Conservation (phyloP, 2,113 vertebrate species). For the Turnix velox region DNA sequence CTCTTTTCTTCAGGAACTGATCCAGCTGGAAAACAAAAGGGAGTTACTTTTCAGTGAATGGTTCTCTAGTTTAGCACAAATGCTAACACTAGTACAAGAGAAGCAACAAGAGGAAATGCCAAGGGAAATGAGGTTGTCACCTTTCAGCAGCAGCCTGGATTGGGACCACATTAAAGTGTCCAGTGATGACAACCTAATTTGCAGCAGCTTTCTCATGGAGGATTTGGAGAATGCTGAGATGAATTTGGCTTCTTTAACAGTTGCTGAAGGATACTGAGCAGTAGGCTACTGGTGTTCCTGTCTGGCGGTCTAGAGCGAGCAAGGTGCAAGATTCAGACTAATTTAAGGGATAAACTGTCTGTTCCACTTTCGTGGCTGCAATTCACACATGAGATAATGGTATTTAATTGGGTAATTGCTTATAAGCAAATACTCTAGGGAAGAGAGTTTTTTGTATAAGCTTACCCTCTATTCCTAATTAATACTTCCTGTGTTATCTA, state of each 20-base stretch:
- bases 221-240: neutral
- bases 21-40: neutral
- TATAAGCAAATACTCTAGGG: neutral
- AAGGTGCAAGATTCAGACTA: neutral
- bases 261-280: neutral
- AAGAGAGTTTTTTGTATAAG: constrained; percentile 21
- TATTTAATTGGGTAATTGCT: neutral
- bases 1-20: neutral
- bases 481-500: constrained; percentile 62
- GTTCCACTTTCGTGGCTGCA: neutral
- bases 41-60: neutral
- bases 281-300: neutral
- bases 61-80: neutral
- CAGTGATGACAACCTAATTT: neutral
- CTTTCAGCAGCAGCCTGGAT: neutral
- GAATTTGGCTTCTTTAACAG: neutral
- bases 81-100: neutral
- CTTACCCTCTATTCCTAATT: constrained; percentile 11
- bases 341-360: neutral
- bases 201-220: neutral
- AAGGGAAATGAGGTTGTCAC: neutral
- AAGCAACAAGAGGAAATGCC: neutral
- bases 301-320: neutral
- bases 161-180: neutral
- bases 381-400: neutral